phyloP scores from a whole-genome alignment of 2,113 vertebrate genomes.

The Neopipo cinnamomea region DNA sequence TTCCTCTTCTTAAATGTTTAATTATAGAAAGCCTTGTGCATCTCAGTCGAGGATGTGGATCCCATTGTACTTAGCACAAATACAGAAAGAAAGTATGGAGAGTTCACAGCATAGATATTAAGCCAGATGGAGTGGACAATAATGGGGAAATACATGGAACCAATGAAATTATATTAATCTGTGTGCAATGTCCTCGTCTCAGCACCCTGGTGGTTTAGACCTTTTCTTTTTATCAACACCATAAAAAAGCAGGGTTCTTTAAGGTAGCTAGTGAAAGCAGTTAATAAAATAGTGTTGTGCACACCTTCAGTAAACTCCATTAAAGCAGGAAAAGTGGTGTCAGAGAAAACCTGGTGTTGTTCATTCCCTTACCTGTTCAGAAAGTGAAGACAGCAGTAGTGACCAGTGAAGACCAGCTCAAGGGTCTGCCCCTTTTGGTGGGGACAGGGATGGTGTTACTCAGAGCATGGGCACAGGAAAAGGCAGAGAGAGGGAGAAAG shows the following conservation, averaged over 20 bases:
- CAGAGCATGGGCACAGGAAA: not conserved
- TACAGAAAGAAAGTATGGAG: not conserved
- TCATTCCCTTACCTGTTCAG: not conserved
- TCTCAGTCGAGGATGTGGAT: not conserved
- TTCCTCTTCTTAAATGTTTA: not conserved
- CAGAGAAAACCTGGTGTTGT: not conserved
- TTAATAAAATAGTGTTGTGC: not conserved
- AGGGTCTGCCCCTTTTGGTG: not conserved
- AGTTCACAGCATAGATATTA: not conserved
- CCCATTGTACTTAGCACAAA: not conserved
- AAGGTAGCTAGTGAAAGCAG: not conserved
- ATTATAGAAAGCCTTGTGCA: not conserved
- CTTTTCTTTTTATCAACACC: not conserved
- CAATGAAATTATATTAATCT: not conserved
- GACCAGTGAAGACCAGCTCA: not conserved
- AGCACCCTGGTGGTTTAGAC: not conserved
- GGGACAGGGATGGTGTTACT: not conserved
- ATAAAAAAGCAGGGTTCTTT: not conserved
- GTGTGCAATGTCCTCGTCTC: not conserved
- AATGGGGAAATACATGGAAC: not conserved
- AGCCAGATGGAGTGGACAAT: not conserved
- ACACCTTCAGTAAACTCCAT: fast-evolving
- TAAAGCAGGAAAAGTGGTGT: not conserved
- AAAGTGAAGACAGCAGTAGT: not conserved
- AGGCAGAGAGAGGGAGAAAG: not conserved